Base-by-base conservation (phyloP, 2,888 invertebrate genomes). In the Troides helena region DNA sequence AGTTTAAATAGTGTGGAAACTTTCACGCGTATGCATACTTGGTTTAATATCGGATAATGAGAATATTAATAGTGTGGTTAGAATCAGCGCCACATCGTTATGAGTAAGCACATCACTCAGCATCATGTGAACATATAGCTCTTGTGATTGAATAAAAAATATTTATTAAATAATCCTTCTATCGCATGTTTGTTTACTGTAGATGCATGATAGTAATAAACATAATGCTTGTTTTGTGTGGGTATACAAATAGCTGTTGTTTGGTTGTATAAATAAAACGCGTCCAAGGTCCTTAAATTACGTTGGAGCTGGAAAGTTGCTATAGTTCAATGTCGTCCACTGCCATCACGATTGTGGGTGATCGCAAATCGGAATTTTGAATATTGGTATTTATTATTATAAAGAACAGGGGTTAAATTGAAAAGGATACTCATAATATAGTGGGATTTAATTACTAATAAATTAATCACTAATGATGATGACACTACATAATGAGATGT, bases 241-340 rank as follows among this genome's bases (percentile, higher is more conserved):
- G 30, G 30, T 21, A 25, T 65, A 62, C 62, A 62, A 65, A 62
- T 61, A 59, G 63, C 62, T 70, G 66, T 62, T 58, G 61, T 69
- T 53, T 18, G 30, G 18, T 61, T 46, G 59, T 76, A 78, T 77
- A 77, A 77, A 77, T 73, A 7, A 53, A n/a, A 46, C 14, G 46
- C 73, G 75, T 76, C 74, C 81, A 81, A 83, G 83, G 82, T 53
- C 36, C 57, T 46, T 73, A 70, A 72, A 76, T 80, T 80, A 77
- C 81, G 79, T 81, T 80, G 79, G 69, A 73, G 71, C 71, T 78
- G 77, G 78, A 82, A 85, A 82, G 80, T 81, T 75, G 79, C 75
- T 83, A 78, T 81, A 77, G 83, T 85, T 81, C 84, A 86, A 85
- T 86, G 85, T 81, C 78, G 76, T 71, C 72, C 74, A 79, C 73